Evolutionary conservation across 2,888 invertebrate genomes (phyloP).

Genomic region (Ornithoptera priamus): DNA sequence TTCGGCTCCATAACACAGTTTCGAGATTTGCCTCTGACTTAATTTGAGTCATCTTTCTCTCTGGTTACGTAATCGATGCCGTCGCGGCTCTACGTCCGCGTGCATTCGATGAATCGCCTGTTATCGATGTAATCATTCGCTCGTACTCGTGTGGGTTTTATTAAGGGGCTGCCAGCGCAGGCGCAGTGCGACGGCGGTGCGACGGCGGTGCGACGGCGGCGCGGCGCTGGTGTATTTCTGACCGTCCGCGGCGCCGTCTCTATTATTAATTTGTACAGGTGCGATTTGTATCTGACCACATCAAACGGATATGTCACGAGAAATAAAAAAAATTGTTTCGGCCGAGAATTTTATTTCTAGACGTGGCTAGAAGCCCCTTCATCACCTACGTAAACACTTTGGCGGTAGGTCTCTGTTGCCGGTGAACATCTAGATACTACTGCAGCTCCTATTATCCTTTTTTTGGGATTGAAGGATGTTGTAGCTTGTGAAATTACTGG

Average conservation of each 20-base stretch:
- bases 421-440: too few species aligned
- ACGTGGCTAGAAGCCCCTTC: too few species aligned
- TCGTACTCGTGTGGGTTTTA: constrained; percentile 24
- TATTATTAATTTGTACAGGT: constrained; percentile 24
- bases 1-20: not conserved
- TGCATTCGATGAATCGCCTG: constrained; percentile 19
- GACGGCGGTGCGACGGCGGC: constrained; percentile 8
- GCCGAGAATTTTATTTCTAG: not conserved
- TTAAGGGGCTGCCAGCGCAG: constrained; percentile 28
- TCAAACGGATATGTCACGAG: not conserved
- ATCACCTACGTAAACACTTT: too few species aligned
- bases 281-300: constrained; percentile 10
- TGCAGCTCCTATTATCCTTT: too few species aligned
- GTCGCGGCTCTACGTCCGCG: constrained; percentile 8
- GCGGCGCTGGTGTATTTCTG: constrained; percentile 27
- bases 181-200: not conserved
- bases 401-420: too few species aligned
- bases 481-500: too few species aligned
- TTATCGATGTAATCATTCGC: constrained; percentile 25
- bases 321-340: not conserved
- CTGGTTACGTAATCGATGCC: constrained; percentile 4
- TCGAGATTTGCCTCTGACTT: not conserved
- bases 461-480: too few species aligned
- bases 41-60: constrained; percentile 12
- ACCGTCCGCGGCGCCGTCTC: constrained; percentile 22